These are phyloP conservation scores for Hydrochoerus hydrochaeris DNA, from an alignment of 2,113 vertebrate genomes.

Conservation along the genomic window DNA sequence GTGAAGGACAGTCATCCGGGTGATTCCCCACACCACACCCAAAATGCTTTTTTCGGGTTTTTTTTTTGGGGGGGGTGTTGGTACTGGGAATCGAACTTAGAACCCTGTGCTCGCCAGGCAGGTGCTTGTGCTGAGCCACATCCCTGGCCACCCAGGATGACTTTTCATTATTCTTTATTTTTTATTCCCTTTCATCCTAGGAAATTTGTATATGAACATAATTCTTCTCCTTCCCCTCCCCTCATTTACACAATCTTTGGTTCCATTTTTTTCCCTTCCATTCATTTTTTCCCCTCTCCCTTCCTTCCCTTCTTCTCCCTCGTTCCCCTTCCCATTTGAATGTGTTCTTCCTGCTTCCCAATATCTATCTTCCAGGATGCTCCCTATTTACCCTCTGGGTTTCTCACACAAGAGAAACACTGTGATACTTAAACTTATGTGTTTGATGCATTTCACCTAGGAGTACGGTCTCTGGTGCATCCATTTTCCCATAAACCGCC, in stretches of 20 bases:
- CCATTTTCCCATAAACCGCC: neutral
- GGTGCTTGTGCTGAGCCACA: no score
- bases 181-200: neutral
- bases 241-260: neutral
- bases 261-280: neutral
- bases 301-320: neutral
- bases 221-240: neutral
- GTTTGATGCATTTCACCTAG: neutral
- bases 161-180: neutral
- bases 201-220: neutral
- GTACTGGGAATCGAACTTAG: no score
- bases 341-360: neutral
- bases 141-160: no score
- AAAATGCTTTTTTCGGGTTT: neutral
- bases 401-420: neutral
- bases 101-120: no score
- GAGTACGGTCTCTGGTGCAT: neutral
- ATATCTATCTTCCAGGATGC: neutral
- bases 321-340: neutral
- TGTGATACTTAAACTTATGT: neutral
- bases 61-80: no score
- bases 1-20: no score
- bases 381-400: neutral
- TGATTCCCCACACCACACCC: neutral
- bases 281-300: neutral